These are phyloP conservation scores for Zapus hudsonius DNA, from an alignment of 2,113 vertebrate species.

Conservation along the genomic window DNA sequence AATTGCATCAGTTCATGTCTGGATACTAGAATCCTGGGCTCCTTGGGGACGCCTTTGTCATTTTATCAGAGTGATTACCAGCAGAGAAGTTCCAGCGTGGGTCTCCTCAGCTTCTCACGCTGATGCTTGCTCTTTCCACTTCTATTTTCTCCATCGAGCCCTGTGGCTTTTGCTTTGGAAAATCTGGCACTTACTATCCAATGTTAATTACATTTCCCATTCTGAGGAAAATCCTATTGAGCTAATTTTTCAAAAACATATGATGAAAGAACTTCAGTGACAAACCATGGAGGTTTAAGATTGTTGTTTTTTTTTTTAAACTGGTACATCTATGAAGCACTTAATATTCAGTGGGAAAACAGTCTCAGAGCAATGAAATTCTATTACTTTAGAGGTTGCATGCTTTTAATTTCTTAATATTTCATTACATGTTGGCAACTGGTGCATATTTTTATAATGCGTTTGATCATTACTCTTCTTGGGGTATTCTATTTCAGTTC, in stretches of 20 bases:
- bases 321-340: slow-evolving; percentile 70
- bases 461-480: slow-evolving; percentile 74
- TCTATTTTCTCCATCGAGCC: slow-evolving; percentile 34
- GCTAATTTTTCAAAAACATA: slow-evolving; percentile 78
- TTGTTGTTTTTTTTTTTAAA: slow-evolving; percentile 59
- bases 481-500: slow-evolving; percentile 74
- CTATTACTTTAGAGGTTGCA: slow-evolving; percentile 79
- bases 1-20: slow-evolving; percentile 87
- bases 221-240: slow-evolving; percentile 68
- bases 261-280: slow-evolving; percentile 75
- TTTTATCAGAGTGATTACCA: slow-evolving; percentile 85
- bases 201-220: slow-evolving; percentile 78
- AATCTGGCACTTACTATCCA: slow-evolving; percentile 73
- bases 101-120: slow-evolving; percentile 60
- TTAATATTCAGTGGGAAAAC: slow-evolving; percentile 80
- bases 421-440: slow-evolving; percentile 76
- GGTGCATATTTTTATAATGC: slow-evolving; percentile 74
- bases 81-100: slow-evolving; percentile 66
- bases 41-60: slow-evolving; percentile 84
- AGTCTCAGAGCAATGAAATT: slow-evolving; percentile 79
- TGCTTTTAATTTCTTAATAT: slow-evolving; percentile 81
- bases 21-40: slow-evolving; percentile 73
- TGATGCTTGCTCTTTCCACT: slow-evolving; percentile 61
- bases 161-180: slow-evolving; percentile 68
- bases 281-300: slow-evolving; percentile 72